Base-by-base conservation (phyloP, 2,888 invertebrate species). In the Caprella mutica region DNA sequence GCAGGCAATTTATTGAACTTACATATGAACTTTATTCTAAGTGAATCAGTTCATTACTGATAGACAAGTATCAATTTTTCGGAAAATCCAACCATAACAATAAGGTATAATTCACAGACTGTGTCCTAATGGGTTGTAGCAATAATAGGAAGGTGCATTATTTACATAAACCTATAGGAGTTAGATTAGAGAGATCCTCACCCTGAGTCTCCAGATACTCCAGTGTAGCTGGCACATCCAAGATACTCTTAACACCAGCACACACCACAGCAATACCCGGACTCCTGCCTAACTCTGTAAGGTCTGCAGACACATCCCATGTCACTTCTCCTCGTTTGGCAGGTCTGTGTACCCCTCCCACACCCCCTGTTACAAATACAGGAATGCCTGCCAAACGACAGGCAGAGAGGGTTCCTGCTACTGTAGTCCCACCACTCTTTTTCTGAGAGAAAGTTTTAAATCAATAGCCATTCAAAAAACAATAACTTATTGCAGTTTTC, bases 241-340 rank as follows among this genome's bases (percentile, higher is more conserved):
- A 78, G 68, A 98, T 96, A 21, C 96, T 94, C 75, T 98, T 98
- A 55, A 94, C 83, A 1, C 98, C 98, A 69, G 94, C 89, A 67
- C 91, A 94, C 2, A 99, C 83, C 5, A 98, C 93, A 44, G 89
- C 81, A 0, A 96, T 83, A 9, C 48, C 48, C 14, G 84, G 83
- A 61, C 85, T 89, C 58, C 84, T 80, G 1, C 92, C 87, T 53
- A 98, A 77, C 73, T 98, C 96, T 6, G 80, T 81, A 52, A 99
- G 78, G 75, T 98, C 98, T 0, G 96, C 91, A 61, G 96, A 97
- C 53, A 98, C 76, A 72, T 99, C 98, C 74, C 93, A 77, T 40
- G 86, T 85, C n/a, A 73, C 72, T 70, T 91, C 84, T 23, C 46
- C 46, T n/a, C 17, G 19, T 5, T 9, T 14, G 0, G 85, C 93